A percentile compares a stretch with the other conserved stretches of the same genome.
These are phyloP conservation scores for Thysanoteuthis rhombus DNA, from an alignment of 2,888 invertebrate species.

Conservation along the genomic window DNA sequence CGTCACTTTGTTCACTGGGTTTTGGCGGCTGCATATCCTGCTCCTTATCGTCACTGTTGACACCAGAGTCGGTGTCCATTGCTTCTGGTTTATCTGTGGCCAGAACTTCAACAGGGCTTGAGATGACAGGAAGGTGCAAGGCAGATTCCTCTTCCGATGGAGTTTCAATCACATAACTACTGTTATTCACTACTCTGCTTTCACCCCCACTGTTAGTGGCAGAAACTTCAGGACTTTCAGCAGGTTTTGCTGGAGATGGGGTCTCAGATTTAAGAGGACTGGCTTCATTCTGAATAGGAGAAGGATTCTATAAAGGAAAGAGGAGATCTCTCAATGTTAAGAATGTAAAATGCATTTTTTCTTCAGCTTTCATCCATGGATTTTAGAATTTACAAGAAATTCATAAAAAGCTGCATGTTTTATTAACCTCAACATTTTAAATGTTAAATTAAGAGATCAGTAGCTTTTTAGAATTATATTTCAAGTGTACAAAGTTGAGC, in stretches of 20 bases:
- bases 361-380: background rate
- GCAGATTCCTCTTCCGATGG: background rate
- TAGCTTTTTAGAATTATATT: too few species aligned
- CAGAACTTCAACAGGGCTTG: background rate
- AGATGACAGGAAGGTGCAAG: background rate
- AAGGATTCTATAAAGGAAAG: background rate
- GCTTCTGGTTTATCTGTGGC: background rate
- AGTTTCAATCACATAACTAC: background rate
- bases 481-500: too few species aligned
- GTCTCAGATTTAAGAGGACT: background rate
- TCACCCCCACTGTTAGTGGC: background rate
- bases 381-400: background rate
- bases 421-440: too few species aligned
- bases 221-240: background rate
- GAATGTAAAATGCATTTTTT: background rate
- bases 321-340: background rate
- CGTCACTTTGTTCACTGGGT: background rate
- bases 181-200: background rate
- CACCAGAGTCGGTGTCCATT: background rate
- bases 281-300: background rate
- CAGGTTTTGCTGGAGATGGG: background rate
- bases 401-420: too few species aligned
- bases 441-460: too few species aligned
- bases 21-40: background rate
- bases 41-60: background rate